Base-by-base conservation (phyloP, 2,888 invertebrate genomes). In the Lasioglossum oenotherae region DNA sequence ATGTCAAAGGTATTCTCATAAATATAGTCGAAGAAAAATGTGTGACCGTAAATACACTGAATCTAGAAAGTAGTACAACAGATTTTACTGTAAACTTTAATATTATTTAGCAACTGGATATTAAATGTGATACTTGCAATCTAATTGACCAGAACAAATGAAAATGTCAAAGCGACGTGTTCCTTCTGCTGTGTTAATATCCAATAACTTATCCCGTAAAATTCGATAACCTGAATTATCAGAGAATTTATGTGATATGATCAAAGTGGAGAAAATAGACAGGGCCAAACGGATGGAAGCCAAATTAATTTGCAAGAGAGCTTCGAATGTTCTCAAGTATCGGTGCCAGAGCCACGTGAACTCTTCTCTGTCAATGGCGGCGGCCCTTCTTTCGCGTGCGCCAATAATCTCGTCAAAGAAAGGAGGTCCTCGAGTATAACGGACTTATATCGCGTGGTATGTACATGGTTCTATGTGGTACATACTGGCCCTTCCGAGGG, bases 381-480 rank as follows among this genome's bases (percentile, higher is more conserved):
- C 16, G 46, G 46, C 69, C 64, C 76, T 75, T 76, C 74, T 76
- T 60, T 41, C 44, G 74, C 69, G 74, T 72, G 44, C 78, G 64
- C 80, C 64, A 71, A 82, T 90, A 92, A 91, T 92, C 90, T 89
- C 78, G 85, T 87, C 89, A 86, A 88, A 90, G 88, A 84, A 90
- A 85, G 76, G 78, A 84, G 86, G n/a, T 84, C 82, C 86, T 88
- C 69, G 79, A 84, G 81, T 81, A 85, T 87, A 87, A 86, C 87
- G 87, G 90, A 91, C 91, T 90, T 88, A 86, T 89, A 76, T 80
- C 72, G 19, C 80, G 81, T 69, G 71, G 38, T 82, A n/a, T n/a
- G n/a, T n/a, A 86, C 72, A 89, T 85, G 84, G 64, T 57, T 41
- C 35, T 82, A 74, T 78, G 41, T 81, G 76, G 80, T 88, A 92